Evolutionary conservation across 1,140 invertebrate genomes (phyloP).

Genomic region (Brachystomella parvula): DNA sequence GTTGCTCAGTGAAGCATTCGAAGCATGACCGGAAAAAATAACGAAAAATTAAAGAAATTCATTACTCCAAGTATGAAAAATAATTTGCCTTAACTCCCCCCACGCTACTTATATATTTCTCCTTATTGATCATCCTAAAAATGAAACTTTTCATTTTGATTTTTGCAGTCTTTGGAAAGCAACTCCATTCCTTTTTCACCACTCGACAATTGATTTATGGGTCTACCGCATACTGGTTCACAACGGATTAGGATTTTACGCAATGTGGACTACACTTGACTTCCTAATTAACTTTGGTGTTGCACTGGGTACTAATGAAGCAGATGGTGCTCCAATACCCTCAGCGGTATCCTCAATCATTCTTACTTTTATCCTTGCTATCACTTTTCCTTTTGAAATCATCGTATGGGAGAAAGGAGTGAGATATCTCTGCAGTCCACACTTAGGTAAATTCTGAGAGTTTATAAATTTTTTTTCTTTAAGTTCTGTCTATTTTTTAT

Average conservation of each 20-base stretch:
- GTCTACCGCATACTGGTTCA: conserved; percentile 16
- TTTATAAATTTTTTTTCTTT: background rate
- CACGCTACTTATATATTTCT: too few species aligned
- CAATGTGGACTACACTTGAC: background rate
- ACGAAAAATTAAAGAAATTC: too few species aligned
- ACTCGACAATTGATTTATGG: conserved; percentile 11
- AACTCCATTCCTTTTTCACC: conserved; percentile 10
- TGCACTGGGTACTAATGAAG: background rate
- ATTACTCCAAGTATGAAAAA: too few species aligned
- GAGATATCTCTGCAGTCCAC: conserved; percentile 9
- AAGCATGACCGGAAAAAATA: too few species aligned
- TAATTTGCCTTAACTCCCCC: too few species aligned
- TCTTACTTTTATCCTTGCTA: conserved; percentile 15
- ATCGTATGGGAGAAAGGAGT: conserved; percentile 16
- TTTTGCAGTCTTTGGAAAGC: conserved; percentile 8
- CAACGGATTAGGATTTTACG: conserved; percentile 3
- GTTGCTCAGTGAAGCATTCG: too few species aligned
- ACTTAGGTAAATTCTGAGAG: conserved; percentile 2
- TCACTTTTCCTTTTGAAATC: conserved; percentile 12
- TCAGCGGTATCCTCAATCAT: conserved; percentile 13
- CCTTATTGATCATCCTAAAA: background rate
- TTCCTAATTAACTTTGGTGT: conserved; percentile 12
- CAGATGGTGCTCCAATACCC: background rate
- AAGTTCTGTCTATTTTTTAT: background rate
- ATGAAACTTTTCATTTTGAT: background rate